Evolutionary conservation across 2,113 vertebrate species (phyloP).

Genomic region (Perccottus glenii): DNA sequence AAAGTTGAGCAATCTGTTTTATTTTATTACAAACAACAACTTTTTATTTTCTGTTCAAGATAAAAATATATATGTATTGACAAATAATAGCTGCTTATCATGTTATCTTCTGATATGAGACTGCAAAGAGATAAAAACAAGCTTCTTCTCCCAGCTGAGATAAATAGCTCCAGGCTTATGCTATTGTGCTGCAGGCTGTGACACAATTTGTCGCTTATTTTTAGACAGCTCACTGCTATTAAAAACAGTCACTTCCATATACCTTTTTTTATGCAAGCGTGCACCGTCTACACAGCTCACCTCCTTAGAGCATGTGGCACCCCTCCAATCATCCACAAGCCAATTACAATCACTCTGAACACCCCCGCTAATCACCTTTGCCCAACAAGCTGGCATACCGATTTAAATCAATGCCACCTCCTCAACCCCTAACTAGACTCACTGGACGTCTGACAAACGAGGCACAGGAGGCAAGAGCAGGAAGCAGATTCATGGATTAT

Average conservation of each 20-base stretch:
- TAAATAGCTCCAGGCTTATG: constrained; percentile 8
- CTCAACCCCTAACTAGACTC: constrained; percentile 44
- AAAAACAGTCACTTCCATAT: background rate
- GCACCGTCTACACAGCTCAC: constrained; percentile 12
- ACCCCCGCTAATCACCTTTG: constrained; percentile 52
- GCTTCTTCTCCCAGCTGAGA: constrained; percentile 14
- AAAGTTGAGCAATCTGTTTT: background rate
- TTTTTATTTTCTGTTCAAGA: background rate
- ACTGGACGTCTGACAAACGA: constrained; percentile 37
- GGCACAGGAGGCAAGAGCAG: constrained; percentile 16
- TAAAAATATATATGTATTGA: background rate
- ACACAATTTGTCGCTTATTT: constrained; percentile 9
- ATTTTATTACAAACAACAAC: no score
- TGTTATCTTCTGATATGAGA: constrained; percentile 8
- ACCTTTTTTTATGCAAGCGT: no score
- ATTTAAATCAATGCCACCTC: constrained; percentile 53
- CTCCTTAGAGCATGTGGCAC: constrained; percentile 29
- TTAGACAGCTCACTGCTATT: constrained; percentile 13
- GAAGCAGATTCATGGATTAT: constrained; percentile 17
- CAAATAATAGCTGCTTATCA: constrained; percentile 3
- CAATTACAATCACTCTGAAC: constrained; percentile 64
- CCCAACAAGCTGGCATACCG: constrained; percentile 39
- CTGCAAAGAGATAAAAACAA: constrained; percentile 1
- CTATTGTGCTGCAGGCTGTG: constrained; percentile 15
- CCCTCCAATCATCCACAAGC: constrained; percentile 54